Base-by-base conservation (phyloP, 2,888 invertebrate species). In the Aelia acuminata region DNA sequence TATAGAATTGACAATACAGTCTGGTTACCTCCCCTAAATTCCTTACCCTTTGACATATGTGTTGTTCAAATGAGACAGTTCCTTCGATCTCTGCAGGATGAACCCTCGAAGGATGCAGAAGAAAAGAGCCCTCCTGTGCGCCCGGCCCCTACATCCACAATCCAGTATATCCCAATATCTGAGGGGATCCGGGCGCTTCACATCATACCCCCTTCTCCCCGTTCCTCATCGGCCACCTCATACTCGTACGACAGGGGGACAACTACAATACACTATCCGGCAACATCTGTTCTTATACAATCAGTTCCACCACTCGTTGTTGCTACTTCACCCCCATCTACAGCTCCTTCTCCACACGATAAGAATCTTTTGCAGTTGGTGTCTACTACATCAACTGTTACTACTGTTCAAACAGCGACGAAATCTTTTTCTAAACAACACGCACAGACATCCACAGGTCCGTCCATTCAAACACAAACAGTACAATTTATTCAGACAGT, bases 31-130 rank as follows among this genome's bases (percentile, higher is more conserved):
- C 80, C 89, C 91, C 50, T 90, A 22, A 22, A 3, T 48, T 87
- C 87, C 87, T 85, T 39, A 39, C 70, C 87, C 53, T 63, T 63
- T 39, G 48, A 63, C 84, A 87, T 49, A 47, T 87, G 87, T 87
- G 87, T 84, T 87, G 87, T 87, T 87, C 48, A 87, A 84, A 87
- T 87, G 87, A 84, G 84, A 80, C 80, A 87, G 49, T 87, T 87
- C 49, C 43, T 87, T 80, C 22, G 87, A 87, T 84, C 89, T 86
- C 89, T 88, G 88, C 89, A 94, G 98, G 89, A 96, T 98, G 88
- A 96, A 97, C 31, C 94, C 96, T 90, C 94, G 97, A 89, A 96
- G 97, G 94, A 96, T 97, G 93, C 97, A 97, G 92, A 97, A 97
- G 95, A 96, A 96, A 94, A 93, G 89, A 84, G 86, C 47, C 91